Evolutionary conservation across 2,797 vertebrate genomes (phyloP).

Genomic region (Acridotheres tristis): DNA sequence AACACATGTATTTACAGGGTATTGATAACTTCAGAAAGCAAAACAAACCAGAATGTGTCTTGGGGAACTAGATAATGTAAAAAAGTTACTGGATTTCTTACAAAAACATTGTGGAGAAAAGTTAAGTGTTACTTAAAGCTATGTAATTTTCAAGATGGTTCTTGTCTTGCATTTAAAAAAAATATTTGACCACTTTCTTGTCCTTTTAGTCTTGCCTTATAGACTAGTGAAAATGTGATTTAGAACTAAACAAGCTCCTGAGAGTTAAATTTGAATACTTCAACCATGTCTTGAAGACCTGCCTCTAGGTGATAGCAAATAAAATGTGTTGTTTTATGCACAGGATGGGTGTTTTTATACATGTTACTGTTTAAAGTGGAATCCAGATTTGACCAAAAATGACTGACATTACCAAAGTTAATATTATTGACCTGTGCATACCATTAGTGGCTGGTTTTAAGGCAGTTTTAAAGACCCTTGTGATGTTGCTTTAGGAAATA

Average conservation of each 20-base stretch:
- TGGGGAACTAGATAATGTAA: slow-evolving; percentile 18
- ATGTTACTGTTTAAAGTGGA: slow-evolving; percentile 1
- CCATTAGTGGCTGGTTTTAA: slow-evolving; percentile 49
- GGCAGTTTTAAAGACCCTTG: slow-evolving; percentile 38
- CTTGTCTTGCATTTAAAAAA: slow-evolving; percentile 16
- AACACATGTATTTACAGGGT: slow-evolving; percentile 65
- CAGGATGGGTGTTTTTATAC: slow-evolving; percentile 28
- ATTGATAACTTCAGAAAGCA: slow-evolving; percentile 13
- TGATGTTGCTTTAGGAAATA: slow-evolving; percentile 59
- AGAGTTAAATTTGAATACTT: slow-evolving; percentile 15
- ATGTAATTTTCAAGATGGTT: background rate
- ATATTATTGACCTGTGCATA: slow-evolving; percentile 50
- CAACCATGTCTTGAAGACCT: slow-evolving; percentile 52
- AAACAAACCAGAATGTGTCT: slow-evolving; percentile 16
- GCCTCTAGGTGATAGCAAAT: slow-evolving; percentile 24
- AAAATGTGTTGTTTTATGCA: slow-evolving; percentile 5
- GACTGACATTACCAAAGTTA: slow-evolving; percentile 67
- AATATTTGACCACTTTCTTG: background rate
- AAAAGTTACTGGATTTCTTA: slow-evolving; percentile 20
- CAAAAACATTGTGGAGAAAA: background rate
- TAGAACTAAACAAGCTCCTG: slow-evolving; percentile 47
- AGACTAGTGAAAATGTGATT: slow-evolving; percentile 33
- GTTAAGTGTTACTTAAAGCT: slow-evolving; percentile 1
- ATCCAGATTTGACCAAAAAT: slow-evolving; percentile 63
- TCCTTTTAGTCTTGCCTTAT: slow-evolving; percentile 37